Evolutionary conservation across 2,888 invertebrate genomes (phyloP), one percentile per base, ranked within the genome.

Genomic region (Drosophila fulvimacula): DNA sequence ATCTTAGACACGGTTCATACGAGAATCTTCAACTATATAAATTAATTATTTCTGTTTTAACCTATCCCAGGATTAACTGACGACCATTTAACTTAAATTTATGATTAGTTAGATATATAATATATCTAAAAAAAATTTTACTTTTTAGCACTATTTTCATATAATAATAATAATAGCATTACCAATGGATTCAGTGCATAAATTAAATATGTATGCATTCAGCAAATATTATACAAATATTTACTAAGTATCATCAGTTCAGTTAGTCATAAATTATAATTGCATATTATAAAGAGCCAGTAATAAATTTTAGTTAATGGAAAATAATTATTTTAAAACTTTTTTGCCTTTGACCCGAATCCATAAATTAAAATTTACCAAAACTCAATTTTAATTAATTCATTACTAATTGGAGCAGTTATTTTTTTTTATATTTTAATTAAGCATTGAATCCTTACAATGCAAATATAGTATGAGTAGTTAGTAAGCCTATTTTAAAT

Each of bases 401-500:
- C 38, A 27, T 34, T 30, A 13, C 19, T 34, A 46, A 69, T 73
- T 55, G 53, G 24, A 21, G 17, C 11, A 38, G 2, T n/a, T n/a
- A n/a, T n/a, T n/a, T n/a, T n/a, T n/a, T n/a, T n/a, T n/a, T n/a
- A n/a, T n/a, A n/a, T n/a, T n/a, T n/a, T n/a, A n/a, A n/a, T n/a
- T n/a, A n/a, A n/a, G n/a, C n/a, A n/a, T n/a, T n/a, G n/a, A n/a
- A n/a, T n/a, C n/a, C n/a, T n/a, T n/a, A n/a, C n/a, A n/a, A n/a
- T n/a, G n/a, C n/a, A n/a, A n/a, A n/a, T n/a, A n/a, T n/a, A n/a
- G n/a, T n/a, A n/a, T n/a, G 24, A 21, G 17, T 10, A 38, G 2
- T 17, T 49, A 41, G 32, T 21, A 49, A 69, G 41, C 21, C 19
- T 46, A 66, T 44, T 32, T n/a, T 5, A 57, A 36, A 19, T 38